Base-by-base conservation (phyloP, 2,113 vertebrate species). In the Podarcis muralis region DNA sequence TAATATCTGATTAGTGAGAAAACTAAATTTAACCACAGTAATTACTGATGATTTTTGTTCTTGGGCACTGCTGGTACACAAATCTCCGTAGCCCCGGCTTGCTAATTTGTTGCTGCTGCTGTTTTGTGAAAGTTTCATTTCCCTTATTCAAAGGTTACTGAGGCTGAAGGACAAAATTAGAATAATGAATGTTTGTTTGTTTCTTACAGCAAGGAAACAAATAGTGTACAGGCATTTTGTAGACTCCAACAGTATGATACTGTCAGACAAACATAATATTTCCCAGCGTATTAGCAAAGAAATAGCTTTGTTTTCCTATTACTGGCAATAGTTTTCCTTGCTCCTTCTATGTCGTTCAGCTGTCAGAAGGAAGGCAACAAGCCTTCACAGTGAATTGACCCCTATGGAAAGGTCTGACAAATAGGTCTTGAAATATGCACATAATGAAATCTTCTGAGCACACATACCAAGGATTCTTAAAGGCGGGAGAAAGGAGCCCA, bases 1-100 rank as follows among this genome's bases (percentile, higher is more conserved):
- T 87, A 96, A 95, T 97, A 95, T 95, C 95, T 96, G 95, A 97
- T 97, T 96, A 97, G 94, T 94, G 88, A 83, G 95, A 96, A 96
- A 96, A 95, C 92, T 93, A 95, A 96, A 97, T 97, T 96, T 95
- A 92, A 95, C 92, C 95, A 68, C 84, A 90, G 84, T 92, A 96
- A 97, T 97, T 95, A 94, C 83, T 91, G 90, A 66, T 48, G 40
- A 78, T 94, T 96, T 95, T 48, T 35, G 69, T 95, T 93, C 91
- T 93, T 92, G 90, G 78, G 90, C 92, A 95, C 65, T 91, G 83
- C 91, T 94, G 94, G 92, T 90, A 88, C 91, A 96, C 27, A 79
- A 96, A 96, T 93, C 96, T 90, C 93, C 91, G 94, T 95, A 83
- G 91, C 93, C 94, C 91, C 84, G 86, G 62, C 90, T 85, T 22